These are phyloP conservation scores for Trachurus trachurus DNA, from an alignment of 2,797 vertebrate species.

Conservation along the genomic window DNA sequence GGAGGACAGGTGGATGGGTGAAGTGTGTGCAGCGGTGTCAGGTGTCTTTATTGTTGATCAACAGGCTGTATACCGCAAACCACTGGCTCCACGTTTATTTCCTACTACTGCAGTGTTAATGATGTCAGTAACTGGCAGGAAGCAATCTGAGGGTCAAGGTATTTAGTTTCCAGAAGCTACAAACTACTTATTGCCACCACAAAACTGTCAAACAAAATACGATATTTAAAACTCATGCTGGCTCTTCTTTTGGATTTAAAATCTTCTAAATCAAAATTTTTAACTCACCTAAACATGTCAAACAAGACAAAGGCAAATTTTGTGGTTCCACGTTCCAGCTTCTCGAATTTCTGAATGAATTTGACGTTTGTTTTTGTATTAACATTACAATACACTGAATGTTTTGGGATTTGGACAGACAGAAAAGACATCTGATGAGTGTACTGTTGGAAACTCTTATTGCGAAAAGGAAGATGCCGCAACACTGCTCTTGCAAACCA, in stretches of 20 bases:
- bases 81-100: constrained; percentile 9
- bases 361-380: neutral
- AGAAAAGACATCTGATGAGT: neutral
- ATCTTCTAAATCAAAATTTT: neutral
- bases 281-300: neutral
- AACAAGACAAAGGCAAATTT: neutral
- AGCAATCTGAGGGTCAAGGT: constrained; percentile 7
- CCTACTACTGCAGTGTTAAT: constrained; percentile 14
- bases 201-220: neutral
- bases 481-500: no score
- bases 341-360: no score
- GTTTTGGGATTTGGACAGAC: neutral
- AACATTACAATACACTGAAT: neutral
- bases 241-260: neutral
- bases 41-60: constrained; percentile 69
- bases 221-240: neutral
- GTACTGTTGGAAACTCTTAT: no score
- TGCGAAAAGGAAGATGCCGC: no score
- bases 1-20: constrained; percentile 68
- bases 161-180: neutral
- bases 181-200: neutral
- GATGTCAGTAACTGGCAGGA: constrained; percentile 16
- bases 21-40: constrained; percentile 48
- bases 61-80: constrained; percentile 4
- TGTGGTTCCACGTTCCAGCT: no score